phyloP scores from a whole-genome alignment of 2,888 invertebrate species.

The Cerastoderma edule region DNA sequence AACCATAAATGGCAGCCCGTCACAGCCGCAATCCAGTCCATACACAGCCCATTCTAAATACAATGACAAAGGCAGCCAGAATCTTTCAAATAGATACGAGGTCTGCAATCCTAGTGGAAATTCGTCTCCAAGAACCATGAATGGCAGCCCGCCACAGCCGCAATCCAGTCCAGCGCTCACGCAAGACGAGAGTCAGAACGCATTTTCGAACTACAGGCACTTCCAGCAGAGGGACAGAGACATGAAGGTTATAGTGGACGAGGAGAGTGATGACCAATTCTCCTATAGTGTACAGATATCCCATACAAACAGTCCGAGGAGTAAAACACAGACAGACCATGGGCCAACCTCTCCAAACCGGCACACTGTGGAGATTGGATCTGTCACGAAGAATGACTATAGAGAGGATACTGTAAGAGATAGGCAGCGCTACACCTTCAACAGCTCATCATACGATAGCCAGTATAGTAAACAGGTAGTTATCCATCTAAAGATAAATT shows the following conservation, averaged over 20 bases:
- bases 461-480: conserved; percentile 26
- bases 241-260: too few relatives aligned
- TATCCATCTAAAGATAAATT: too few relatives aligned
- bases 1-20: not conserved
- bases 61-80: too few relatives aligned
- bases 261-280: not conserved
- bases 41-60: too few relatives aligned
- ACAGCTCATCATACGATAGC: conserved; percentile 24
- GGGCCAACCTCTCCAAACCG: too few relatives aligned
- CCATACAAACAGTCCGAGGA: not conserved
- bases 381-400: not conserved
- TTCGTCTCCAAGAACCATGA: not conserved
- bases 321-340: not conserved
- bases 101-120: not conserved
- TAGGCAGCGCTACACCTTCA: conserved; percentile 25
- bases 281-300: conserved; percentile 14
- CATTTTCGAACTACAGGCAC: conserved; percentile 9
- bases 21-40: conserved; percentile 1
- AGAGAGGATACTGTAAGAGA: conserved; percentile 17
- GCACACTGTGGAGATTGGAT: not conserved
- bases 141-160: not conserved
- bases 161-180: not conserved
- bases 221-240: not conserved
- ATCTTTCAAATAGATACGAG: not conserved
- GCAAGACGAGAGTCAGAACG: not conserved